These are phyloP conservation scores for Nestor notabilis DNA, from an alignment of 2,113 vertebrate genomes.

Conservation along the genomic window DNA sequence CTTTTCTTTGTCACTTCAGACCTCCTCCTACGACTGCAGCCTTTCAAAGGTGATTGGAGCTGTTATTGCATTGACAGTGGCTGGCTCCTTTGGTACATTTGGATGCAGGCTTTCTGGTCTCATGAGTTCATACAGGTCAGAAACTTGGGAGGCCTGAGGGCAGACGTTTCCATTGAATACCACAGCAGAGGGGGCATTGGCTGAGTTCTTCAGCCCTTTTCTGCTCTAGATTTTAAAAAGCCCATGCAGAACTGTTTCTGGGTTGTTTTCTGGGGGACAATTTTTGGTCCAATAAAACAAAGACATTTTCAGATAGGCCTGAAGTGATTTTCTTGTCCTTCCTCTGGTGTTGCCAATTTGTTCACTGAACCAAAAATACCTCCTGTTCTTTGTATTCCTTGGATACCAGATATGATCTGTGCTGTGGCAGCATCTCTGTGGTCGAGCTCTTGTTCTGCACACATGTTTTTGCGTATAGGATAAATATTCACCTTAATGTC, in stretches of 20 bases:
- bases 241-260: neutral
- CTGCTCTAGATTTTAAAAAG: neutral
- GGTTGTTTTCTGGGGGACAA: rapidly evolving
- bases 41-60: neutral
- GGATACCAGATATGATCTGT: neutral
- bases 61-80: rapidly evolving
- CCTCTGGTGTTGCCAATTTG: neutral
- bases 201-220: neutral
- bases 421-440: neutral
- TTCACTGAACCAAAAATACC: neutral
- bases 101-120: neutral
- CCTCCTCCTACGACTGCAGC: neutral
- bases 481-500: neutral
- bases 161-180: neutral
- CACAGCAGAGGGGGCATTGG: neutral
- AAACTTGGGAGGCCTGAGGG: neutral
- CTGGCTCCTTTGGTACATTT: neutral
- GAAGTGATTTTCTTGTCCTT: neutral
- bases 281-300: neutral
- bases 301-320: neutral
- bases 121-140: neutral
- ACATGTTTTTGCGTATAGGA: neutral
- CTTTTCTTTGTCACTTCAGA: neutral
- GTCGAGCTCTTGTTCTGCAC: neutral
- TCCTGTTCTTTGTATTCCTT: neutral